phyloP scores from a whole-genome alignment of 2,888 invertebrate genomes.

The Aspidiotus destructor region DNA sequence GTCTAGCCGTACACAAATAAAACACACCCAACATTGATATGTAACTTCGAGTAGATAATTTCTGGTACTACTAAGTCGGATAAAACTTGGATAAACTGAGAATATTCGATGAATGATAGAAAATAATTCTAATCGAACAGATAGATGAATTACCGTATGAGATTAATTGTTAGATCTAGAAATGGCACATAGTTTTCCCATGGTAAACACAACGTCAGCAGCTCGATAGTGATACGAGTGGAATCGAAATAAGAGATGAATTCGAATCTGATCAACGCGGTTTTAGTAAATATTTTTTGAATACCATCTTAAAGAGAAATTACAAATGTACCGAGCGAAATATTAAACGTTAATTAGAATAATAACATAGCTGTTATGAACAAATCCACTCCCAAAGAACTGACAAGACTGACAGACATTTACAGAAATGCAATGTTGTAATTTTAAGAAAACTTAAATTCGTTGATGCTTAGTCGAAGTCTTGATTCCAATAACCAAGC shows the following conservation, averaged over 20 bases:
- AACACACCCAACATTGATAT: too few species aligned
- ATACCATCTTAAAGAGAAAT: slow-evolving; percentile 17
- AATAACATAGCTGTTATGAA: slow-evolving; percentile 12
- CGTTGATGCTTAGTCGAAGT: too few species aligned
- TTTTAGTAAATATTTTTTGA: slow-evolving; percentile 15
- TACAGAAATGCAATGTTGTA: background rate
- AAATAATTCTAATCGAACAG: too few species aligned
- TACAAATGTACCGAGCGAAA: background rate
- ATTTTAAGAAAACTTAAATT: too few species aligned
- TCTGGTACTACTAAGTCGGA: too few species aligned
- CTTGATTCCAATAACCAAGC: background rate
- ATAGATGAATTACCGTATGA: slow-evolving; percentile 19
- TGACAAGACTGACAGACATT: slow-evolving; percentile 30
- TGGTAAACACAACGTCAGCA: slow-evolving; percentile 32
- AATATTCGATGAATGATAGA: too few species aligned
- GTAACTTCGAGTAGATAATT: too few species aligned
- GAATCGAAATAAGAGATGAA: background rate
- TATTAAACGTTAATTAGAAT: slow-evolving; percentile 9
- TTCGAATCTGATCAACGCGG: slow-evolving; percentile 17
- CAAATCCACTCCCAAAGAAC: slow-evolving; percentile 30
- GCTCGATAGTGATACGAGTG: background rate
- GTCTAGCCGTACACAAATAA: too few species aligned
- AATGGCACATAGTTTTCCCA: slow-evolving; percentile 31
- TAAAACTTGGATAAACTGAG: too few species aligned
- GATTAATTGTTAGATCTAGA: slow-evolving; percentile 17